Conservation (phyloP, 2,113 vertebrate species). For the Glaucidium brasilianum region DNA sequence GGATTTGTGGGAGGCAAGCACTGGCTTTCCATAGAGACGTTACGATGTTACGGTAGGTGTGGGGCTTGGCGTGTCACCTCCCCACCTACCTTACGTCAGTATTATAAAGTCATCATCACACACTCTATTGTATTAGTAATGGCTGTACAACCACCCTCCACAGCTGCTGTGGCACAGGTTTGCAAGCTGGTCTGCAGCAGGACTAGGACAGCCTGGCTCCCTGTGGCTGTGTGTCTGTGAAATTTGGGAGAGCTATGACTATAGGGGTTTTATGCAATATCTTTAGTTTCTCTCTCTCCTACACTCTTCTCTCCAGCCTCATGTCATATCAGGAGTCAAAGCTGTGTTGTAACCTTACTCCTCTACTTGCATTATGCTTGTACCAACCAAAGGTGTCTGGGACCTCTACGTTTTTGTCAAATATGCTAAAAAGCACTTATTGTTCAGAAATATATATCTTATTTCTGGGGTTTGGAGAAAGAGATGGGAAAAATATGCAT, state of each 20-base stretch:
- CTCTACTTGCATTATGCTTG: background rate
- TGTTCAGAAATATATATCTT: background rate
- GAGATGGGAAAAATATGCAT: background rate
- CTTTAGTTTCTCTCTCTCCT: background rate
- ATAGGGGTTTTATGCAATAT: background rate
- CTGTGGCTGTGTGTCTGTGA: background rate
- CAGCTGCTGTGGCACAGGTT: background rate
- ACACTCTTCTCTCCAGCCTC: background rate
- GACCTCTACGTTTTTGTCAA: background rate
- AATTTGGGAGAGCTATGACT: background rate
- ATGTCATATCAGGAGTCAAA: background rate
- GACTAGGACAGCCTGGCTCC: background rate
- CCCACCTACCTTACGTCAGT: conserved; percentile 5
- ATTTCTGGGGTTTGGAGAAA: background rate
- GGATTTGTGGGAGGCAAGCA: background rate
- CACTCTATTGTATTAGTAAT: background rate
- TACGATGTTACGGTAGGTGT: background rate
- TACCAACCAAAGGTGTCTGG: background rate
- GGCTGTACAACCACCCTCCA: background rate
- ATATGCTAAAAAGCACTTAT: background rate
- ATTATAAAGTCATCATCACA: background rate
- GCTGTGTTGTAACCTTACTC: background rate
- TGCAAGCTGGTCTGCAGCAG: background rate
- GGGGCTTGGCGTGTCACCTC: background rate
- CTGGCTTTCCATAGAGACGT: background rate